These are phyloP conservation scores for Aplochiton taeniatus DNA, from an alignment of 2,797 vertebrate genomes.

Conservation along the genomic window DNA sequence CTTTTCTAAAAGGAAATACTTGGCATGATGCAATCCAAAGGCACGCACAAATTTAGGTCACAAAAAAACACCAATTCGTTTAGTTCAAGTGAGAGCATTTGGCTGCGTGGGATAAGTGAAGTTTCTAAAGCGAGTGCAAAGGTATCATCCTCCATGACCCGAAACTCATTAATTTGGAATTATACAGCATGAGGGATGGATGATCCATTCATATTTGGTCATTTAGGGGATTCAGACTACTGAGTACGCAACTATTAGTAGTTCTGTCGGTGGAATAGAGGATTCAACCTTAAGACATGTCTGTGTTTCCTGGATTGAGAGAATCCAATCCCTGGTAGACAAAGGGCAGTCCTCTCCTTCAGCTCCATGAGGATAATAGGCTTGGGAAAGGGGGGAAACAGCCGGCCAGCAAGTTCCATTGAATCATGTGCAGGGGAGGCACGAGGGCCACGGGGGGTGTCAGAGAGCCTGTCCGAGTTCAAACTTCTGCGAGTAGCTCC, in stretches of 20 bases:
- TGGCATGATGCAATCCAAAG: conserved; percentile 42
- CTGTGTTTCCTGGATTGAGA: conserved; percentile 58
- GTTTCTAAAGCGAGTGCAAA: conserved; percentile 39
- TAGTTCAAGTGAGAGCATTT: conserved; percentile 41
- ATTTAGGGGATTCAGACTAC: background rate
- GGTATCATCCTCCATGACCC: conserved; percentile 32
- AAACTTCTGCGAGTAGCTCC: conserved; percentile 58
- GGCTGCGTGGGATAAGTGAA: conserved; percentile 27
- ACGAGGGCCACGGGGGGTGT: conserved; percentile 53
- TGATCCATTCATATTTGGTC: conserved; percentile 18
- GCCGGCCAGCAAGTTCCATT: conserved; percentile 50
- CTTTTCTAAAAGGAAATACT: conserved; percentile 44
- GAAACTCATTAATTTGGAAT: conserved; percentile 35
- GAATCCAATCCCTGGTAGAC: conserved; percentile 63
- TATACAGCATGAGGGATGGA: conserved; percentile 1
- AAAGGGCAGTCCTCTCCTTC: conserved; percentile 61
- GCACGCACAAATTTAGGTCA: conserved; percentile 45
- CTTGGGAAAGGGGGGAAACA: conserved; percentile 49
- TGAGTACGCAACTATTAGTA: no score
- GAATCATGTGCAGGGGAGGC: conserved; percentile 46
- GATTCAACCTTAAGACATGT: conserved; percentile 64
- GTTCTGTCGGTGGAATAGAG: conserved; percentile 23
- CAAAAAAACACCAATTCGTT: conserved; percentile 51
- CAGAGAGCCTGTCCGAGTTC: conserved; percentile 51
- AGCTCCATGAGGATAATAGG: conserved; percentile 65